A percentile compares a stretch with the other conserved stretches of the same genome.
phyloP scores from a whole-genome alignment of 2,113 vertebrate genomes.

The Pongo pygmaeus region DNA sequence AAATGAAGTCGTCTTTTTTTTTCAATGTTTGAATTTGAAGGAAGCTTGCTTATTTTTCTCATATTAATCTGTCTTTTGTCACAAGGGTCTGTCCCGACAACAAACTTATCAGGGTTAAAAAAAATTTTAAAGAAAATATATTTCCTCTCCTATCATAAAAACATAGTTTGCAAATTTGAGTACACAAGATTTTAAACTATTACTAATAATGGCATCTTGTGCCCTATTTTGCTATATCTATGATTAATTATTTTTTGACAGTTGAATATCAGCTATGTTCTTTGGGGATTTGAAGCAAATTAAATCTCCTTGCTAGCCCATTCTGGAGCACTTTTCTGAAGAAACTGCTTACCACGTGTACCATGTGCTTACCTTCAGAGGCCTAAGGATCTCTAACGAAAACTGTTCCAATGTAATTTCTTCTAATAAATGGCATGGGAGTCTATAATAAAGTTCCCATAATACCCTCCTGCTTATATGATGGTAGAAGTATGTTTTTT shows the following conservation, averaged over 20 bases:
- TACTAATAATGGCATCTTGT: not conserved
- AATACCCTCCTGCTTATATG: not conserved
- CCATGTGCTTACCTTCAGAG: not conserved
- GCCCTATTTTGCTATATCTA: not conserved
- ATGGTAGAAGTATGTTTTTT: not conserved
- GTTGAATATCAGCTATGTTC: not conserved
- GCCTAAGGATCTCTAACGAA: not conserved
- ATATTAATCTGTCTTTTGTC: not conserved
- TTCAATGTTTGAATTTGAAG: not conserved
- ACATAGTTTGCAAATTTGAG: slow-evolving; percentile 11
- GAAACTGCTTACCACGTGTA: not conserved
- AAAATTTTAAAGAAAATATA: not conserved
- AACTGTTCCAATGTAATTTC: not conserved
- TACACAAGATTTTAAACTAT: not conserved
- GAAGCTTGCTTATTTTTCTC: not conserved
- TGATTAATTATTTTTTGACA: slow-evolving; percentile 32
- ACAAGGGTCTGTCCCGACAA: not conserved
- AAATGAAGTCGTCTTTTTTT: not conserved
- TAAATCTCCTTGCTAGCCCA: not conserved
- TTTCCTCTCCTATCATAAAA: not conserved
- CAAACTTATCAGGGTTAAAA: not conserved
- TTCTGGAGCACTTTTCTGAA: not conserved
- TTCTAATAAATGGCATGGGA: not conserved
- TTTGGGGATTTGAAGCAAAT: slow-evolving; percentile 2
- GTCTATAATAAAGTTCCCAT: not conserved